These are phyloP conservation scores for Papilio demoleus DNA, from an alignment of 2,888 invertebrate species.

Conservation along the genomic window DNA sequence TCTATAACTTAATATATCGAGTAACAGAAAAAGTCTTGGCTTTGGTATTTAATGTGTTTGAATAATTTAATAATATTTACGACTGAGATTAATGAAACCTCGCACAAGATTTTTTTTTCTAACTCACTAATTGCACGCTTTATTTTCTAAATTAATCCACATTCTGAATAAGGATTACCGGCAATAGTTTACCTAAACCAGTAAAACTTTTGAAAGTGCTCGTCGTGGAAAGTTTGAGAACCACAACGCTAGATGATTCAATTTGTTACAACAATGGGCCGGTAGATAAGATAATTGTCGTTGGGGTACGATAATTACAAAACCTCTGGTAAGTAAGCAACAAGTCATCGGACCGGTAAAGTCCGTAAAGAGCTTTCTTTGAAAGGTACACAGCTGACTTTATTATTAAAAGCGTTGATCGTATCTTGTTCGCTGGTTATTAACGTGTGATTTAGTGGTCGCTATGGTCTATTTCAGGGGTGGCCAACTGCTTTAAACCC, in stretches of 20 bases:
- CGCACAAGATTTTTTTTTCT: too few relatives aligned
- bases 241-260: slow-evolving; percentile 50
- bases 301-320: slow-evolving; percentile 71
- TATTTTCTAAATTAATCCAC: too few relatives aligned
- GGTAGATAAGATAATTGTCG: slow-evolving; percentile 56
- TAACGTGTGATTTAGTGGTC: slow-evolving; percentile 76
- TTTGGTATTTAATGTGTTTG: too few relatives aligned
- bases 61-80: too few relatives aligned
- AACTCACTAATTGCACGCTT: too few relatives aligned
- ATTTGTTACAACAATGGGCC: slow-evolving; percentile 53
- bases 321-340: slow-evolving; percentile 46
- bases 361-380: slow-evolving; percentile 68
- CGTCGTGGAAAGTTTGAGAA: neutral
- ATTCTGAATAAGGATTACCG: too few relatives aligned
- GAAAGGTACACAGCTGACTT: slow-evolving; percentile 73
- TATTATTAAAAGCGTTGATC: slow-evolving; percentile 79
- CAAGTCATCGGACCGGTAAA: slow-evolving; percentile 63
- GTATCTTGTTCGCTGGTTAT: slow-evolving; percentile 75
- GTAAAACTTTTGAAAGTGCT: neutral
- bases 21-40: too few relatives aligned
- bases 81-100: too few relatives aligned
- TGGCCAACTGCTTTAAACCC: too few relatives aligned
- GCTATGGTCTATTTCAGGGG: slow-evolving; percentile 55
- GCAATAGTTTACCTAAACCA: neutral
- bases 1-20: too few relatives aligned